These are phyloP conservation scores for Eulemur macaco DNA, from an alignment of 2,113 vertebrate genomes.

Conservation along the genomic window DNA sequence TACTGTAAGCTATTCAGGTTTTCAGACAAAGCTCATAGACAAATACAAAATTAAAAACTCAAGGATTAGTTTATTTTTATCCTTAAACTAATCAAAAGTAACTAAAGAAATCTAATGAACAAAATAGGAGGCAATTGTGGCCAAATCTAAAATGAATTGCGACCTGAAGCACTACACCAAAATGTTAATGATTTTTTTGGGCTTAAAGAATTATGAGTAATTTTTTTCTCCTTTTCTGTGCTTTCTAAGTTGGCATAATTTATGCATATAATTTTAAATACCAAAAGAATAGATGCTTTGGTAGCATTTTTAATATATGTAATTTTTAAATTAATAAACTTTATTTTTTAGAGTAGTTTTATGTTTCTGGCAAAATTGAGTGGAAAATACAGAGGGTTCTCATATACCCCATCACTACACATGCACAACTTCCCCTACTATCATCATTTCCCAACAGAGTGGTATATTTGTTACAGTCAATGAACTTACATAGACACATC, in stretches of 20 bases:
- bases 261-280: slow-evolving; percentile 36
- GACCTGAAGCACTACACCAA: background rate
- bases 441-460: no score
- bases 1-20: background rate
- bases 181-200: background rate
- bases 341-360: no score
- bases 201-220: background rate
- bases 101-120: background rate
- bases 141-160: slow-evolving; percentile 5
- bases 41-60: slow-evolving; percentile 20
- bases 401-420: no score
- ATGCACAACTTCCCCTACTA: no score
- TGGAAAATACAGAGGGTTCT: no score
- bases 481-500: no score
- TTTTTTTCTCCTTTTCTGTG: background rate
- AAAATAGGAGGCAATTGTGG: background rate
- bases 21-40: slow-evolving; percentile 14
- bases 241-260: background rate
- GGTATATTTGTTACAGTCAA: no score
- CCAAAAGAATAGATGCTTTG: background rate
- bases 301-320: background rate
- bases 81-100: slow-evolving; percentile 18
- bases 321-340: background rate
- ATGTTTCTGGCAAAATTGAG: no score
- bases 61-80: background rate